These are phyloP conservation scores for Shargacucullia verbasci DNA, from an alignment of 2,888 invertebrate species.

Conservation along the genomic window DNA sequence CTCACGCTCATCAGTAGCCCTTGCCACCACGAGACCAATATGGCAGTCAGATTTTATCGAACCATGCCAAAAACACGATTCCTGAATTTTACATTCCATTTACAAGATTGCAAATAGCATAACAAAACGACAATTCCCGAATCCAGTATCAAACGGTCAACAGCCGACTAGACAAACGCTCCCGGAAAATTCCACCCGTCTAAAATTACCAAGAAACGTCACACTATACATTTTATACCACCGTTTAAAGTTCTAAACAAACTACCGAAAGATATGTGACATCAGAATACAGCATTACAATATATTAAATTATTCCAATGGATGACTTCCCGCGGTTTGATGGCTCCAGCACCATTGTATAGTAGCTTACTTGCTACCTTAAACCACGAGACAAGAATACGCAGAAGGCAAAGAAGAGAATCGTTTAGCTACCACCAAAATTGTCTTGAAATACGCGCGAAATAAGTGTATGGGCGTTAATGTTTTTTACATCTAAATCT, in stretches of 20 bases:
- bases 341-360: conserved; percentile 51
- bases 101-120: no score
- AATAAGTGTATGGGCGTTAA: no score
- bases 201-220: conserved; percentile 8
- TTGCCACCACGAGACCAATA: no score
- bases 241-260: conserved; percentile 28
- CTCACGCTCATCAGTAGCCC: no score
- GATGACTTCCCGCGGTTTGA: conserved; percentile 56
- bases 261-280: conserved; percentile 48
- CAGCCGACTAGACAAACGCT: background rate
- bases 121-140: no score
- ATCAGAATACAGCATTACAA: conserved; percentile 49
- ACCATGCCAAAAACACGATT: no score
- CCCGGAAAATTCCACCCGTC: conserved; percentile 37
- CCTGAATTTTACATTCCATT: no score
- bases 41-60: no score
- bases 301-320: conserved; percentile 58
- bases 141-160: no score
- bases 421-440: no score
- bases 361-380: conserved; percentile 48
- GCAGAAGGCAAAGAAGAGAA: conserved; percentile 22
- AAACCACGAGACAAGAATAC: background rate
- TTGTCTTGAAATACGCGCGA: no score
- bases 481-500: no score
- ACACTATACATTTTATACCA: conserved; percentile 5